phyloP scores from a whole-genome alignment of 2,888 invertebrate species.

The Sylvicola cinctus region DNA sequence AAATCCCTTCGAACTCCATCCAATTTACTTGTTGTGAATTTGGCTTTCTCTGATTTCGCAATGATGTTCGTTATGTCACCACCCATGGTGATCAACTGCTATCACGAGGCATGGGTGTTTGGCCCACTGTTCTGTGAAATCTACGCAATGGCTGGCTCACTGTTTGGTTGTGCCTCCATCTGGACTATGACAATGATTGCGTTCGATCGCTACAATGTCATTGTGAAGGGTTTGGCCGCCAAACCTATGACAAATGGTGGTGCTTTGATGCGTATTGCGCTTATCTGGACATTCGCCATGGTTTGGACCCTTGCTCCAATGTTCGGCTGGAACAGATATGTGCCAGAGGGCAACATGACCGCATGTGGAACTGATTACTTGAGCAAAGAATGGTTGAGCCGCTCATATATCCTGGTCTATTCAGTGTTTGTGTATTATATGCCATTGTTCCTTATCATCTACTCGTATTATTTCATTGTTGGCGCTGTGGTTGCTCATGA shows the following conservation, averaged over 20 bases:
- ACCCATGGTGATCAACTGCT: conserved; percentile 42
- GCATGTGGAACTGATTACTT: conserved; percentile 39
- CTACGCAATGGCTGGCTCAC: conserved; percentile 39
- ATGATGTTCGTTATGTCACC: conserved; percentile 41
- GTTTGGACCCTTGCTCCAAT: conserved; percentile 35
- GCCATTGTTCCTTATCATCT: conserved; percentile 61
- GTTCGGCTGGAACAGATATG: conserved; percentile 42
- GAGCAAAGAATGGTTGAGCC: conserved; percentile 29
- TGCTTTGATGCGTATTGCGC: conserved; percentile 28
- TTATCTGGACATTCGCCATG: conserved; percentile 33
- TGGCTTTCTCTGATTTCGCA: conserved; percentile 42
- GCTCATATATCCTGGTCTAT: conserved; percentile 33
- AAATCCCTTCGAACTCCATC: conserved; percentile 40
- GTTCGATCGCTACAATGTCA: conserved; percentile 42
- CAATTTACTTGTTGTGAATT: conserved; percentile 41
- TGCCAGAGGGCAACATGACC: conserved; percentile 46
- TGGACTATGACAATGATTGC: conserved; percentile 45
- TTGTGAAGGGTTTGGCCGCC: conserved; percentile 38
- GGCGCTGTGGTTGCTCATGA: conserved; percentile 63
- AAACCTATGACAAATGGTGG: conserved; percentile 31
- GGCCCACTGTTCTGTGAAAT: conserved; percentile 39
- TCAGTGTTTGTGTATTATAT: conserved; percentile 33
- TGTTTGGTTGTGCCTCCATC: conserved; percentile 43
- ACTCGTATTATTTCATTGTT: conserved; percentile 75
- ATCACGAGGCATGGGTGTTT: conserved; percentile 39